These are phyloP conservation scores for Metallyticus violacea DNA, from an alignment of 2,888 invertebrate genomes.

Conservation along the genomic window DNA sequence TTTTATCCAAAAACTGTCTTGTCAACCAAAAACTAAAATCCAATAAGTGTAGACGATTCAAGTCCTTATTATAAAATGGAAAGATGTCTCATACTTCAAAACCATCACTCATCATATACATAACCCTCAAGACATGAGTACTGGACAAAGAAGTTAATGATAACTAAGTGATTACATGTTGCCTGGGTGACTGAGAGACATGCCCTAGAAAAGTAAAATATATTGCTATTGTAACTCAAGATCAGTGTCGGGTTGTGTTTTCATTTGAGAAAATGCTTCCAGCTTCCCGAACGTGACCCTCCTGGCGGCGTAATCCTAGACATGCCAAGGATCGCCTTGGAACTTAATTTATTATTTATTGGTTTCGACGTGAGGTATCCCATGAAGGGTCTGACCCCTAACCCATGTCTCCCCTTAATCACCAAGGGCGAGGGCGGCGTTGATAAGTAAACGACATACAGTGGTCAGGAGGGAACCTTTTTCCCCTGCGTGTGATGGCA, in stretches of 20 bases:
- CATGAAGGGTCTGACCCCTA: background rate
- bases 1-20: no score
- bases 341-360: conserved; percentile 12
- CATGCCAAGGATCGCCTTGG: background rate
- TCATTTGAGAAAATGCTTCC: background rate
- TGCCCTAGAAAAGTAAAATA: background rate
- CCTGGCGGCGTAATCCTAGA: background rate
- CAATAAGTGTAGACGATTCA: no score
- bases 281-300: background rate
- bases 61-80: no score
- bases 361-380: background rate
- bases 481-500: background rate
- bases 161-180: background rate
- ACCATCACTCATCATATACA: no score
- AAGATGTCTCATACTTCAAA: no score
- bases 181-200: background rate
- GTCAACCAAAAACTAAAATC: no score
- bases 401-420: background rate
- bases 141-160: no score
- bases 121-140: no score
- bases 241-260: background rate
- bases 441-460: background rate
- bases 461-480: background rate
- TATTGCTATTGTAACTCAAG: background rate
- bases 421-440: background rate